phyloP scores from a whole-genome alignment of 2,113 vertebrate species.

The Glaucidium brasilianum region DNA sequence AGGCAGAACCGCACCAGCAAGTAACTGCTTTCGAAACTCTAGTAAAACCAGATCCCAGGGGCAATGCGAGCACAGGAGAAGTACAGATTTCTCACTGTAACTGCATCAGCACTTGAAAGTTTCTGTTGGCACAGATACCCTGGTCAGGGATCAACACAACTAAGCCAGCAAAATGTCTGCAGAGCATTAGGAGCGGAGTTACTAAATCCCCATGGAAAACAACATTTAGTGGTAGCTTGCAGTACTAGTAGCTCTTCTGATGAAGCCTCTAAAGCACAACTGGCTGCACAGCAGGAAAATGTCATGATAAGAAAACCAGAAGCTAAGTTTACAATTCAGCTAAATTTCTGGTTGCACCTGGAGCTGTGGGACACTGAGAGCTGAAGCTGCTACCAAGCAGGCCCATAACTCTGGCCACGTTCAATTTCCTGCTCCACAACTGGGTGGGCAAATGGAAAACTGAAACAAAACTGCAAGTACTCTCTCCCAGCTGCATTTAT shows the following conservation, averaged over 20 bases:
- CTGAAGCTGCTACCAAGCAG: background rate
- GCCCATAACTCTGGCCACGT: background rate
- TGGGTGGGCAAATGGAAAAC: background rate
- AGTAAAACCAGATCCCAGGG: background rate
- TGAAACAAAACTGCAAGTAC: background rate
- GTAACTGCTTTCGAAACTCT: background rate
- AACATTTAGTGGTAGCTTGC: background rate
- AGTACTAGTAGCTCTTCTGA: background rate
- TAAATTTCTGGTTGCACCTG: background rate
- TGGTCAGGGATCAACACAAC: background rate
- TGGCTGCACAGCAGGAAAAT: background rate
- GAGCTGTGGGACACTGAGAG: background rate
- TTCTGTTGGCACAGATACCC: constrained; percentile 30
- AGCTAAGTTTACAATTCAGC: background rate
- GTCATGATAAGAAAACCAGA: background rate
- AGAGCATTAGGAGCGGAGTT: background rate
- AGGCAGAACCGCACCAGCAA: background rate
- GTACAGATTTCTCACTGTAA: background rate
- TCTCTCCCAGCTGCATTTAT: background rate
- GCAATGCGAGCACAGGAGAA: background rate
- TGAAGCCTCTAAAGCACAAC: background rate
- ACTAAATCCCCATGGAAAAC: background rate
- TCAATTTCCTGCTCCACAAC: background rate
- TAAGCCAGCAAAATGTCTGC: background rate
- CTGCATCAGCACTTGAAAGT: background rate